Conservation (phyloP, 1,140 invertebrate genomes). For the Bacillus rossius region DNA sequence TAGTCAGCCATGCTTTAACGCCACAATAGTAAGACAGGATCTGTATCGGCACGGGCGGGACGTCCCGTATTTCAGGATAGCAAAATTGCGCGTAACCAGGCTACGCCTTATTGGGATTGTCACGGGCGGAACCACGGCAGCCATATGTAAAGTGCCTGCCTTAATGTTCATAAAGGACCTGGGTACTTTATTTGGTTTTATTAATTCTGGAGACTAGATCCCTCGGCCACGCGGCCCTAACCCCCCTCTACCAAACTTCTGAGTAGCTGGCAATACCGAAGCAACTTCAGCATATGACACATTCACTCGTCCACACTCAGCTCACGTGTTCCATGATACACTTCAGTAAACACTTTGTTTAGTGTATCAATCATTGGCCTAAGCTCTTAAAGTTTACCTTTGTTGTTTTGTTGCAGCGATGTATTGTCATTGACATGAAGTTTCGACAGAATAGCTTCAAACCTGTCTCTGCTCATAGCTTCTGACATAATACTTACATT, state of each 20-base stretch:
- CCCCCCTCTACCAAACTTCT: no score
- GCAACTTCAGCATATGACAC: conserved; percentile 14
- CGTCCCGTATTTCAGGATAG: no score
- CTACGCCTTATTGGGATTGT: no score
- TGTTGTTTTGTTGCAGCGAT: conserved; percentile 5
- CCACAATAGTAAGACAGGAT: no score
- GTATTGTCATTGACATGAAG: conserved; percentile 18
- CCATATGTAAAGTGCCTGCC: no score
- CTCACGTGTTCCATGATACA: conserved; percentile 14
- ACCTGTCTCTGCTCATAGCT: background rate
- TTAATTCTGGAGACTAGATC: no score
- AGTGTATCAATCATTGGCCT: conserved; percentile 12
- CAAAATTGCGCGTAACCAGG: no score
- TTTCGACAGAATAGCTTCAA: conserved; percentile 13
- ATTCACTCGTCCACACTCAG: conserved; percentile 18
- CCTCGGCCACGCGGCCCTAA: no score
- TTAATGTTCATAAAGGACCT: conserved; percentile 13
- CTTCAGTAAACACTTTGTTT: conserved; percentile 10
- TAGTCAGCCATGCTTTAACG: conserved; percentile 12
- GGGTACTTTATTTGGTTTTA: no score
- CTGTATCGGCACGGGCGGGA: no score
- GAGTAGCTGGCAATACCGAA: no score
- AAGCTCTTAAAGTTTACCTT: conserved; percentile 18
- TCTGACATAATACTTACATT: background rate
- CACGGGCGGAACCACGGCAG: no score